Evolutionary conservation across 2,797 vertebrate species (phyloP), one percentile per base, ranked within the genome.

Genomic region (Anisognathus igniventris): DNA sequence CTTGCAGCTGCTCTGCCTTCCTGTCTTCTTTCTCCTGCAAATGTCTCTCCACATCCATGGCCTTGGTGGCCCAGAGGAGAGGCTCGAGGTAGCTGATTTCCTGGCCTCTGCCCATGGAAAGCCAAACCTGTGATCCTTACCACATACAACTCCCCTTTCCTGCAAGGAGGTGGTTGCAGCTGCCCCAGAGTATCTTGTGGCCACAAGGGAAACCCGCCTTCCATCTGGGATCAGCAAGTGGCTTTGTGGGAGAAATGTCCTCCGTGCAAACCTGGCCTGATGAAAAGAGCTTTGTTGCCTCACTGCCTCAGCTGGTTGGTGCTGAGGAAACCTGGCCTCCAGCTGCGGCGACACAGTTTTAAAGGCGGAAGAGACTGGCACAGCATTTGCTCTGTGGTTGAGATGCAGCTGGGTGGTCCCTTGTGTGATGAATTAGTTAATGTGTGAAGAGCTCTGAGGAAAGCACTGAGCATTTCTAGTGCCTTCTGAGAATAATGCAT

Each of bases 231-330:
- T 80, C 50, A 77, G 66, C 54, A 74, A 83, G 61, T 14, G 21
- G 14, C 50, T 87, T 61, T 85, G 71, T 51, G 57, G 65, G 68
- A 85, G n/a, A 2, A 0, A 67, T 0, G 0, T 24, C 24, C 28
- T 45, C 57, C 0, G 0, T 33, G 40, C 39, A 93, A 83, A 50
- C 31, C 65, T 61, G 47, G 35, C 24, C 65, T 39, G 24, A 83
- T 94, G 93, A 96, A 95, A 96, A 86, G 81, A 56, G 47, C 81
- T 93, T 92, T 96, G 92, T 96, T 95, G 27, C 10, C 20, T 33
- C 23, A 28, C 48, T 71, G 74, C 67, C 23, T 79, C 37, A 2
- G 16, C 31, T 67, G 74, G n/a, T 35, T 80, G 79, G 58, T 1
- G 3, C 42, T 83, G 58, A 68, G 80, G 86, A 85, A 96, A 94